phyloP scores from a whole-genome alignment of 2,888 invertebrate genomes.

The Caenorhabditis virilis region DNA sequence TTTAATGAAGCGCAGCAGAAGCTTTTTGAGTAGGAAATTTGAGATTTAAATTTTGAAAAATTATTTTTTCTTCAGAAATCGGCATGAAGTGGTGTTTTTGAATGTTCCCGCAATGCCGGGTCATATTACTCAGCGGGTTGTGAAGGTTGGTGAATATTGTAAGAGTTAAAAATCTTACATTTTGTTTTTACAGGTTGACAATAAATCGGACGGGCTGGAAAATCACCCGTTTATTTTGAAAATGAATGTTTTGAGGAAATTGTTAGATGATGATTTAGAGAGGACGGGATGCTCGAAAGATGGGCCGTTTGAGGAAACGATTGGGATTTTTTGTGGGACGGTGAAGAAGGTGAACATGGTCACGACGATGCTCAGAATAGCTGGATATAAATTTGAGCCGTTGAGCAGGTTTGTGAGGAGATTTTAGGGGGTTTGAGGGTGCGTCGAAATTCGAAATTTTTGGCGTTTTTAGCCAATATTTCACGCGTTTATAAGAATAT shows the following conservation, averaged over 20 bases:
- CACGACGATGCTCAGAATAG: no score
- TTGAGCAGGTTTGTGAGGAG: no score
- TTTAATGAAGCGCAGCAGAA: neutral
- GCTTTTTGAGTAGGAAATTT: neutral
- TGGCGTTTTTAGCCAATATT: no score
- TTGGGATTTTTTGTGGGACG: constrained; percentile 26
- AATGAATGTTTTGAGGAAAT: constrained; percentile 3
- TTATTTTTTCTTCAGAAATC: neutral
- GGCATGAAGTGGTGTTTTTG: no score
- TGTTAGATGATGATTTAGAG: constrained; percentile 22
- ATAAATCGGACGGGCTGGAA: neutral
- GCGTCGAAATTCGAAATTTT: no score
- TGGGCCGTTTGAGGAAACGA: constrained; percentile 20
- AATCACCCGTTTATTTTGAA: neutral
- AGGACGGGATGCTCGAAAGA: constrained; percentile 12
- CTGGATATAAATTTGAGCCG: no score
- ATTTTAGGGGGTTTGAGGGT: no score
- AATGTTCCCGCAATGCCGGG: constrained; percentile 7
- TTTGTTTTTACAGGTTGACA: no score
- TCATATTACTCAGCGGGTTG: constrained; percentile 19
- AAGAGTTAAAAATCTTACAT: no score
- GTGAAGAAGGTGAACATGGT: constrained; percentile 10
- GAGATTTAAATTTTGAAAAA: neutral
- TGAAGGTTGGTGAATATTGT: no score
- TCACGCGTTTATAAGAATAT: no score